Evolutionary conservation across 2,888 invertebrate species (phyloP).

Genomic region (Metopia argyrocephala): DNA sequence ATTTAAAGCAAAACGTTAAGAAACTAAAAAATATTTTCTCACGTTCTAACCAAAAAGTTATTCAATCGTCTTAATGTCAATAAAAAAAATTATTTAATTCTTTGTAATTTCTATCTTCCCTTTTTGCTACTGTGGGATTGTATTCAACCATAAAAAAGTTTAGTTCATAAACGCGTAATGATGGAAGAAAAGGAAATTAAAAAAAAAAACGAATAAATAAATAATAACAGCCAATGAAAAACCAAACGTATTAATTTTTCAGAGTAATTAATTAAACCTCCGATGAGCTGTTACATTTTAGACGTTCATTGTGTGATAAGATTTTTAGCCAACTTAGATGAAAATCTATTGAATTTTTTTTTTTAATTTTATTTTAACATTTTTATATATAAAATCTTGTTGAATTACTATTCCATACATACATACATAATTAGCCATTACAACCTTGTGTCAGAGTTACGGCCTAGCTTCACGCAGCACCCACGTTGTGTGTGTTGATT

Average conservation of each 20-base stretch:
- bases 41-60: slow-evolving; percentile 58
- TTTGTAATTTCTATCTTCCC: not conserved
- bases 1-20: slow-evolving; percentile 12
- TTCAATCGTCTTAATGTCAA: slow-evolving; percentile 22
- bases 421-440: no score
- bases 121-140: not conserved
- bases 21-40: slow-evolving; percentile 47
- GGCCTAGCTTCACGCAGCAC: no score
- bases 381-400: no score
- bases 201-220: not conserved
- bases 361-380: not conserved
- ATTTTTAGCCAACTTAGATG: no score
- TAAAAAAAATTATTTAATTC: slow-evolving; percentile 27
- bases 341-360: not conserved
- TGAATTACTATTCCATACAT: no score
- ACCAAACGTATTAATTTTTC: not conserved
- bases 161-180: not conserved
- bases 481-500: no score
- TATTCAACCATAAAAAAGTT: not conserved
- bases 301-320: not conserved
- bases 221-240: not conserved
- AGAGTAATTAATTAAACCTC: slow-evolving; percentile 28
- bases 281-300: no score
- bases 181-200: slow-evolving; percentile 3
- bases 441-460: no score